phyloP scores from a whole-genome alignment of 2,113 vertebrate genomes.

The Pogona vitticeps region DNA sequence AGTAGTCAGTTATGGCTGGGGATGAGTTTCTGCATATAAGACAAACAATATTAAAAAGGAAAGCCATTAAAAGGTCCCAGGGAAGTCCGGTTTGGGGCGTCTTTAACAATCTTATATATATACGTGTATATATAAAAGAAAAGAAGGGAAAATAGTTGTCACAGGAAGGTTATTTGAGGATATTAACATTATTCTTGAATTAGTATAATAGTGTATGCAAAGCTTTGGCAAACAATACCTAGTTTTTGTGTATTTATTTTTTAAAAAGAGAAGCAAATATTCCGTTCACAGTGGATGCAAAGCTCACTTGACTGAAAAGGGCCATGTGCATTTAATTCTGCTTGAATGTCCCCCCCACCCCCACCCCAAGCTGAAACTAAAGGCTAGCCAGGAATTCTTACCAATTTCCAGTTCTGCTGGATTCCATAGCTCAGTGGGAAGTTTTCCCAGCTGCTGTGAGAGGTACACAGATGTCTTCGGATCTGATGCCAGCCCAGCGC shows the following conservation, averaged over 20 bases:
- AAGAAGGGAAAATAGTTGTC: neutral
- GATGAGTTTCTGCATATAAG: neutral
- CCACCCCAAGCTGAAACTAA: neutral
- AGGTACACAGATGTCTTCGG: conserved; percentile 20
- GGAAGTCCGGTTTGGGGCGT: too few species aligned
- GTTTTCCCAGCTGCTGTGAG: neutral
- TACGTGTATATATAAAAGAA: neutral
- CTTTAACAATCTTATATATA: too few species aligned
- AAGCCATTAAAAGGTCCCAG: neutral
- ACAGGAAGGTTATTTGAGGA: neutral
- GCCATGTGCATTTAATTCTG: conserved; percentile 16
- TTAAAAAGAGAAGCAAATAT: neutral
- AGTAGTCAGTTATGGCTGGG: neutral
- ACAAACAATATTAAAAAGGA: neutral
- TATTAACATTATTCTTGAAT: neutral
- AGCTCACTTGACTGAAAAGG: neutral
- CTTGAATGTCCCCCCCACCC: conserved; percentile 9
- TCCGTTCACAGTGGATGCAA: conserved; percentile 12
- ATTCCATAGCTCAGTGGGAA: conserved; percentile 6
- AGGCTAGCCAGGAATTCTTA: conserved; percentile 30
- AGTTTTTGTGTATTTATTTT: neutral
- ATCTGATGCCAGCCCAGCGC: neutral
- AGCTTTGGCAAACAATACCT: neutral
- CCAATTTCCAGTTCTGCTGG: conserved; percentile 15
- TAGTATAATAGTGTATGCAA: neutral